Evolutionary conservation across 2,888 invertebrate species (phyloP).

Genomic region (Nomada hirtipes): DNA sequence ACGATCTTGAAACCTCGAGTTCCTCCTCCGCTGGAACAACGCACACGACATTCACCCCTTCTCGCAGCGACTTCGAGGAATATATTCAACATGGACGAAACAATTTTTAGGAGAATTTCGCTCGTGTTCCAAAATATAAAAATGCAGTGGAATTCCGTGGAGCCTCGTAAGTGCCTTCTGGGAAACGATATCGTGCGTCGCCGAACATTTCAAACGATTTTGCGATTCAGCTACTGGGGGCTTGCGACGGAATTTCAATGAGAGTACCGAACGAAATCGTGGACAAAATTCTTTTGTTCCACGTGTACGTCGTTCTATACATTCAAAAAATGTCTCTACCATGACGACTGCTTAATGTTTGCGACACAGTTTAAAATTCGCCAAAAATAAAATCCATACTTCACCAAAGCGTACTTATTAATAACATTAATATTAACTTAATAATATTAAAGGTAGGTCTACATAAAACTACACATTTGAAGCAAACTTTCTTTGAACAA

Average conservation of each 20-base stretch:
- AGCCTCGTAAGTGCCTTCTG: background rate
- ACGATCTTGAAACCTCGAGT: background rate
- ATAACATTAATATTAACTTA: no score
- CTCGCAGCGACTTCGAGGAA: background rate
- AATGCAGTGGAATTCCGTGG: constrained; percentile 9
- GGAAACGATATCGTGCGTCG: constrained; percentile 14
- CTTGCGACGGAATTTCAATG: constrained; percentile 42
- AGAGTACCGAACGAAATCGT: background rate
- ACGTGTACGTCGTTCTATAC: background rate
- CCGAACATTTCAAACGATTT: constrained; percentile 16
- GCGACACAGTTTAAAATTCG: no score
- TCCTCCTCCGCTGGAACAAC: background rate
- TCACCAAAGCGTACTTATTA: no score
- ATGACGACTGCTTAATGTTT: no score
- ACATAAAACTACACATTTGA: no score
- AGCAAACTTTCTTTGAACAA: no score
- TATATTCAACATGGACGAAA: constrained; percentile 8
- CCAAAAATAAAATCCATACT: no score
- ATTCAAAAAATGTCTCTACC: no score
- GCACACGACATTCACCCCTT: background rate
- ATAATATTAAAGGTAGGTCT: no score
- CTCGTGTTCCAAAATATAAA: constrained; percentile 19
- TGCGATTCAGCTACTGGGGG: constrained; percentile 36
- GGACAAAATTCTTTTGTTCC: background rate
- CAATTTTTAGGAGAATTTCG: constrained; percentile 25